Evolutionary conservation across 1,140 invertebrate species (phyloP).

Genomic region (Lerema accius): DNA sequence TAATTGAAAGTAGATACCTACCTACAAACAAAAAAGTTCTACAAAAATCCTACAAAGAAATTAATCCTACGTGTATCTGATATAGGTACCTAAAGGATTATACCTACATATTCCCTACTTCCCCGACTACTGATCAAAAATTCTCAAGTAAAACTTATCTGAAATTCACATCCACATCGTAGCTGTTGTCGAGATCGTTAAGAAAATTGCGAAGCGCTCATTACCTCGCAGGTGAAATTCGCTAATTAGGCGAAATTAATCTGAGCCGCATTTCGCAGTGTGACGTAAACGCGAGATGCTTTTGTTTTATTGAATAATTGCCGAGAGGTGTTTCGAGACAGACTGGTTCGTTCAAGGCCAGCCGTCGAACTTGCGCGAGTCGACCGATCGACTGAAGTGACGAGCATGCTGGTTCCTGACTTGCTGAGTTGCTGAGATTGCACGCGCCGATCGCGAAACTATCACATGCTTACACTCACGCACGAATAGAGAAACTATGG

Average conservation of each 20-base stretch:
- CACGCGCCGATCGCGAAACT: background rate
- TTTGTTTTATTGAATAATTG: constrained; percentile 83
- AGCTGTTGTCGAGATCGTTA: constrained; percentile 9
- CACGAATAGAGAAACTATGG: background rate
- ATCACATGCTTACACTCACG: background rate
- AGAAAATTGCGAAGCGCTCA: constrained; percentile 23
- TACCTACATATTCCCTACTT: too few relatives aligned
- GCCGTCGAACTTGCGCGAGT: constrained; percentile 67
- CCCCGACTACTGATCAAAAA: too few relatives aligned
- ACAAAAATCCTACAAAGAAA: too few relatives aligned
- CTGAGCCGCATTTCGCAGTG: constrained; percentile 58
- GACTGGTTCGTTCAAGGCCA: constrained; percentile 79
- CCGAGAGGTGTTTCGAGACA: constrained; percentile 74
- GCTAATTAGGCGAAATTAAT: constrained; percentile 67
- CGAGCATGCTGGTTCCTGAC: too few relatives aligned
- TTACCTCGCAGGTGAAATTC: constrained; percentile 49
- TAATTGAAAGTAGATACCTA: too few relatives aligned
- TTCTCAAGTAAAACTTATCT: background rate
- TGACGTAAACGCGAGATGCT: constrained; percentile 75
- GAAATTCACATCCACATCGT: constrained; percentile 7
- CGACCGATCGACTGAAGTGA: constrained; percentile 11
- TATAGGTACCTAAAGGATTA: too few relatives aligned
- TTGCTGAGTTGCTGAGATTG: constrained; percentile 15
- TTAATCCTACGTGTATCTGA: too few relatives aligned
- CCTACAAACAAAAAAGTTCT: too few relatives aligned